Evolutionary conservation across 1,140 invertebrate genomes (phyloP).

Genomic region (Papilio aristodemus): DNA sequence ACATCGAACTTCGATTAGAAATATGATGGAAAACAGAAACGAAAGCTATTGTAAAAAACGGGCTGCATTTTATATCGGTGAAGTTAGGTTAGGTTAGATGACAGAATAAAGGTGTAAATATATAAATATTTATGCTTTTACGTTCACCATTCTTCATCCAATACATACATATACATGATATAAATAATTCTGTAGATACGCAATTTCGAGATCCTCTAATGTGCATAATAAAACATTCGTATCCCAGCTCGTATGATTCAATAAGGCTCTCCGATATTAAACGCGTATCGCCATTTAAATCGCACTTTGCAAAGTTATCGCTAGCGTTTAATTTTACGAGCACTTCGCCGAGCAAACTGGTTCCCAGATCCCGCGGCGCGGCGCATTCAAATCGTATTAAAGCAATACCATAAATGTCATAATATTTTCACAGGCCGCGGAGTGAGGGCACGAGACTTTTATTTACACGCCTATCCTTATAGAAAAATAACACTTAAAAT

Average conservation of each 20-base stretch:
- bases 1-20: no score
- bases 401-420: slow-evolving; percentile 42
- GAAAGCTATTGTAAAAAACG: no score
- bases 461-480: slow-evolving; percentile 24
- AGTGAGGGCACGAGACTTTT: slow-evolving; percentile 28
- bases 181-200: neutral
- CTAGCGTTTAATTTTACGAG: slow-evolving; percentile 29
- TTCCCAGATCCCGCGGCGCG: slow-evolving; percentile 19
- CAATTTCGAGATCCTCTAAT: neutral
- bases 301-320: slow-evolving; percentile 24
- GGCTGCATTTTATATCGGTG: no score
- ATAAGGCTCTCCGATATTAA: slow-evolving; percentile 18
- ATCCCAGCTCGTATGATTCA: slow-evolving; percentile 3
- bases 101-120: no score
- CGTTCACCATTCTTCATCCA: no score
- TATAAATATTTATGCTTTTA: no score
- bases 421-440: slow-evolving; percentile 48
- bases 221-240: neutral
- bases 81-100: no score
- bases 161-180: no score
- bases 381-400: slow-evolving; percentile 27
- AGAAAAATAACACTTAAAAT: no score
- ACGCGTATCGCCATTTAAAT: slow-evolving; percentile 13
- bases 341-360: slow-evolving; percentile 22
- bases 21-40: no score